Conservation (phyloP, 2,888 invertebrate genomes). For the Lasioglossum marginatum region DNA sequence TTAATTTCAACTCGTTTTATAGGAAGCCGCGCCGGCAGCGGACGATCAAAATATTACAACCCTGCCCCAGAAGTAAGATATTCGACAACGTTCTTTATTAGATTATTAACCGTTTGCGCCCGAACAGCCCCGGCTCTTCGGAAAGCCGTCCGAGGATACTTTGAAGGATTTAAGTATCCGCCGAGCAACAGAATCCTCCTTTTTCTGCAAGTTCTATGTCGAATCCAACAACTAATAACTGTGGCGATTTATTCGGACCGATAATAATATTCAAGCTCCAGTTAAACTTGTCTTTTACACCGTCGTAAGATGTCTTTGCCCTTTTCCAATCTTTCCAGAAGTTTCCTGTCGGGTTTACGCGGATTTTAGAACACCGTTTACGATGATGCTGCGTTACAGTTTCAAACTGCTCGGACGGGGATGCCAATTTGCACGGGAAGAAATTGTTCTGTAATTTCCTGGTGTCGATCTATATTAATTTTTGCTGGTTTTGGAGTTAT, state of each 20-base stretch:
- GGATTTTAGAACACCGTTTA: background rate
- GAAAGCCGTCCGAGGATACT: background rate
- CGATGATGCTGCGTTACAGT: background rate
- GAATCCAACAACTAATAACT: conserved; percentile 5
- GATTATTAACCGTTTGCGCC: background rate
- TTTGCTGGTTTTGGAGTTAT: too few species aligned
- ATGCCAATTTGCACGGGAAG: too few species aligned
- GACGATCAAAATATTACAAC: background rate
- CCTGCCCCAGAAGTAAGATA: background rate
- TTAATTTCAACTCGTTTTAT: conserved; percentile 20
- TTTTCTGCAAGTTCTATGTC: background rate
- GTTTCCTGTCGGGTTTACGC: background rate
- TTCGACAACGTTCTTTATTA: conserved; percentile 18
- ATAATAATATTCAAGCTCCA: background rate
- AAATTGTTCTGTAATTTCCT: too few species aligned
- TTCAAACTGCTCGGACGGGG: background rate
- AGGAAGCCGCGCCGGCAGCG: background rate
- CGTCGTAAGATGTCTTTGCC: too few species aligned
- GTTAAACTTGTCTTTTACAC: background rate
- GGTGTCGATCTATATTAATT: too few species aligned
- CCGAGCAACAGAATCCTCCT: background rate
- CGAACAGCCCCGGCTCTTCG: background rate
- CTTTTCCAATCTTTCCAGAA: background rate
- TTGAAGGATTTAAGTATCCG: conserved; percentile 13
- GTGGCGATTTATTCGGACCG: background rate